These are phyloP conservation scores for Drosophila acutilabella DNA, from an alignment of 2,888 invertebrate species.

Conservation along the genomic window DNA sequence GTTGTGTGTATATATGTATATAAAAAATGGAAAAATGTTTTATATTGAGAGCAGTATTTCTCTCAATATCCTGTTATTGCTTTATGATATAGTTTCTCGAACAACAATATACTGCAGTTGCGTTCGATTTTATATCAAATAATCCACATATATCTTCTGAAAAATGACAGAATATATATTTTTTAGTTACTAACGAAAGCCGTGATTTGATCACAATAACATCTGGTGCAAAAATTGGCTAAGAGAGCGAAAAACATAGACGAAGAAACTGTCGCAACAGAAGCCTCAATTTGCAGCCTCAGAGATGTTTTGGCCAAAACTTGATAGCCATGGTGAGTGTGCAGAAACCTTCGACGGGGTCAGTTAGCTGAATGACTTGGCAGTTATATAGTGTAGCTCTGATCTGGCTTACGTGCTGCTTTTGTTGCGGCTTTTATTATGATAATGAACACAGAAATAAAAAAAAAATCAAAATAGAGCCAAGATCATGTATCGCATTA, in stretches of 20 bases:
- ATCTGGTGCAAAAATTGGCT: constrained; percentile 35
- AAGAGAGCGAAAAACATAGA: constrained; percentile 33
- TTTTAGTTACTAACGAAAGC: too few species aligned
- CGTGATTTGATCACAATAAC: not conserved
- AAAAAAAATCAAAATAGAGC: not conserved
- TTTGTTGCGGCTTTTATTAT: constrained; percentile 17
- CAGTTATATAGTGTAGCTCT: constrained; percentile 40
- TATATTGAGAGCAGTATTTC: too few species aligned
- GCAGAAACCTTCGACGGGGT: constrained; percentile 67
- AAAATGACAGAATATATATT: not conserved
- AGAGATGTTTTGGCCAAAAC: constrained; percentile 34
- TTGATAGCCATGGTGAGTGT: constrained; percentile 47
- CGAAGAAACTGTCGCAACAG: constrained; percentile 22
- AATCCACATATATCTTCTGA: too few species aligned
- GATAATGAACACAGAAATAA: constrained; percentile 36
- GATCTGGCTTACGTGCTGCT: constrained; percentile 55
- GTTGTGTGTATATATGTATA: too few species aligned
- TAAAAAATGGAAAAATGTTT: too few species aligned
- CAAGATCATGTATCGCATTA: constrained; percentile 17
- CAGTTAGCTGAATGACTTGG: constrained; percentile 61
- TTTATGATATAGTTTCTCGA: too few species aligned
- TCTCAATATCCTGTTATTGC: too few species aligned
- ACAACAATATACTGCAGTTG: too few species aligned
- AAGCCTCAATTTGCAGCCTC: constrained; percentile 21
- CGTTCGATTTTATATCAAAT: too few species aligned